Evolutionary conservation across 2,888 invertebrate genomes (phyloP).

Genomic region (Dione juno): DNA sequence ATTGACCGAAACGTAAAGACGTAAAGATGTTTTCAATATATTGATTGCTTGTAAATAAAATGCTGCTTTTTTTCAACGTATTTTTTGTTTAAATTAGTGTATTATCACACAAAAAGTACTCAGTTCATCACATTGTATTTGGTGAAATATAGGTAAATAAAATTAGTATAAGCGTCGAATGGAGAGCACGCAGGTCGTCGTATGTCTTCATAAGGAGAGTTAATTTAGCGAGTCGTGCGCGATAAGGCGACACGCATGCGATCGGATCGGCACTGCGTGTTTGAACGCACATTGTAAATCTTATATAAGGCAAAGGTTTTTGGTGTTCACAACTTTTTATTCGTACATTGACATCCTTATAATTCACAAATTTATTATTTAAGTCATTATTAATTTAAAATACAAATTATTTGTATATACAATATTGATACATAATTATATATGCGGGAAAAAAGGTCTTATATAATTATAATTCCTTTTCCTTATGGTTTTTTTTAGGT

Average conservation of each 20-base stretch:
- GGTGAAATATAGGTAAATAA: not conserved
- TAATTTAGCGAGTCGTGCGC: slow-evolving; percentile 67
- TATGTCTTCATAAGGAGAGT: slow-evolving; percentile 73
- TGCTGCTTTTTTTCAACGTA: not conserved
- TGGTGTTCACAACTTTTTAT: slow-evolving; percentile 26
- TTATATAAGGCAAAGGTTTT: slow-evolving; percentile 34
- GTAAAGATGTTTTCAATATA: slow-evolving; percentile 53
- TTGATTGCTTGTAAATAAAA: not conserved
- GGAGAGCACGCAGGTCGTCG: slow-evolving; percentile 56
- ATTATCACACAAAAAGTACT: too few species aligned
- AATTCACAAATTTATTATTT: too few species aligned
- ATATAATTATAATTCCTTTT: too few species aligned
- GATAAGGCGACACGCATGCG: slow-evolving; percentile 72
- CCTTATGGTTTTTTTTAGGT: too few species aligned
- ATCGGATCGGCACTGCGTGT: slow-evolving; percentile 60
- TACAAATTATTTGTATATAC: too few species aligned
- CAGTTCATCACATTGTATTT: not conserved
- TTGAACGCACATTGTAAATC: slow-evolving; percentile 70
- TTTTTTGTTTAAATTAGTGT: not conserved
- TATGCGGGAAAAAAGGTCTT: too few species aligned
- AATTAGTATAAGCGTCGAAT: slow-evolving; percentile 32
- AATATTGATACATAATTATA: too few species aligned
- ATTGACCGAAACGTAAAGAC: slow-evolving; percentile 48
- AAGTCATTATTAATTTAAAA: too few species aligned
- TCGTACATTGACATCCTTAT: not conserved